phyloP scores from a whole-genome alignment of 2,888 invertebrate genomes.

The Chesias legatella region DNA sequence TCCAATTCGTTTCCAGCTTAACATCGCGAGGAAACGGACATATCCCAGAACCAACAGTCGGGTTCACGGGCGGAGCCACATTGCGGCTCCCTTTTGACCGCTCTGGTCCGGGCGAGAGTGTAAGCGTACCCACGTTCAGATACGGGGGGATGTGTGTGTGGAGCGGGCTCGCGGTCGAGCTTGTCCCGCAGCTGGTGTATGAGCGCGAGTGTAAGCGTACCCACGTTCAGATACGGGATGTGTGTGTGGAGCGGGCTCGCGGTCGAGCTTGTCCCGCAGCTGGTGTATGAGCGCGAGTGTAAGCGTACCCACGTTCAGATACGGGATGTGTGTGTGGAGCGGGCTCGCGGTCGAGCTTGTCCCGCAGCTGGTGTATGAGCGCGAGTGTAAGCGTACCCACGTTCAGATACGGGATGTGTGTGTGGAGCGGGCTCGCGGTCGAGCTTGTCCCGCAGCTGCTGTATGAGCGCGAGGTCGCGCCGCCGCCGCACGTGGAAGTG shows the following conservation, averaged over 20 bases:
- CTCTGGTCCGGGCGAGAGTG: background rate
- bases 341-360: too few species aligned
- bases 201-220: background rate
- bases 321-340: slow-evolving; percentile 35
- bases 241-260: too few species aligned
- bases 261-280: too few species aligned
- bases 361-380: too few species aligned
- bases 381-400: slow-evolving; percentile 21
- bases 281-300: background rate
- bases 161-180: too few species aligned
- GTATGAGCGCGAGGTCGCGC: slow-evolving; percentile 86
- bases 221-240: slow-evolving; percentile 32
- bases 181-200: too few species aligned
- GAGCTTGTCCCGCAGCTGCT: slow-evolving; percentile 80
- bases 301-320: slow-evolving; percentile 29
- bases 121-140: slow-evolving; percentile 29
- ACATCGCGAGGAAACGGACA: too few species aligned
- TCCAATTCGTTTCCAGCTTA: too few species aligned
- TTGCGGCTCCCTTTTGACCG: too few species aligned
- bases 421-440: slow-evolving; percentile 50
- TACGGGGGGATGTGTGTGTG: slow-evolving; percentile 23
- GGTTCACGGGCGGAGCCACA: too few species aligned
- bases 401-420: slow-evolving; percentile 28
- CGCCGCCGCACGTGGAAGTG: slow-evolving; percentile 86
- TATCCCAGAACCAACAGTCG: too few species aligned